Base-by-base conservation (phyloP, 37 sponge, comb jelly and placozoan species). In the Cliona cf. orientalis region DNA sequence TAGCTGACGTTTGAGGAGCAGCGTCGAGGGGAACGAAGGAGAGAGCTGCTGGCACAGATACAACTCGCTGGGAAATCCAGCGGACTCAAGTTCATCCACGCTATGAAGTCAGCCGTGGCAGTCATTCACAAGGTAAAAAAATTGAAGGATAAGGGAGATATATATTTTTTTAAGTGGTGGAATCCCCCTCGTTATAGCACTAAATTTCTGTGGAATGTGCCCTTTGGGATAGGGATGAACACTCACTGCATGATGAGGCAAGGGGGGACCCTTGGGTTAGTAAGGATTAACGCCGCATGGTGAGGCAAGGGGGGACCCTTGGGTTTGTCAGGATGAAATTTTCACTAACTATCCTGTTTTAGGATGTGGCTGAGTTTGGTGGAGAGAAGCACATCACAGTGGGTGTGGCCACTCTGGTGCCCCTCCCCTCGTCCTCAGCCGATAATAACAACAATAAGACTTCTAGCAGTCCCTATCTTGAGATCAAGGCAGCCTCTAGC, bases 341-440 rank as follows among this genome's bases (percentile, higher is more conserved):
- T 21, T 64, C 26, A 81, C 46, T 2, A 23, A 76, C n/a, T n/a
- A n/a, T n/a, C n/a, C n/a, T n/a, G n/a, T n/a, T n/a, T n/a, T n/a
- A 86, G 88, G 92, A 94, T 83, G 66, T 53, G 11, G 68, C 34
- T 0, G 71, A 60, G 77, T 84, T 80, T 71, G 84, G 91, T 23
- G 81, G 71, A 42, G 66, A 42, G 34, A 77, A 81, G 43, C 17
- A 64, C 5, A 35, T 71, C 40, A 66, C 82, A 31, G 92, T 74
- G 33, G 58, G 68, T 28, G 41, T 94, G 46, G 87, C 65, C 33
- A 11, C 83, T 23, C 36, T 90, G 66, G 85, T 84, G 26, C 31
- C 66, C 46, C 49, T 66, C 21, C 3, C 33, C 2, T 3, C 12
- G 22, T 19, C 55, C 1, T 3, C 3, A 53, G 35, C 17, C 29